Percentiles rank a stretch among this genome's conserved stretches.
These are phyloP conservation scores for Drosophila incognita DNA, from an alignment of 2,888 invertebrate species.

Conservation along the genomic window DNA sequence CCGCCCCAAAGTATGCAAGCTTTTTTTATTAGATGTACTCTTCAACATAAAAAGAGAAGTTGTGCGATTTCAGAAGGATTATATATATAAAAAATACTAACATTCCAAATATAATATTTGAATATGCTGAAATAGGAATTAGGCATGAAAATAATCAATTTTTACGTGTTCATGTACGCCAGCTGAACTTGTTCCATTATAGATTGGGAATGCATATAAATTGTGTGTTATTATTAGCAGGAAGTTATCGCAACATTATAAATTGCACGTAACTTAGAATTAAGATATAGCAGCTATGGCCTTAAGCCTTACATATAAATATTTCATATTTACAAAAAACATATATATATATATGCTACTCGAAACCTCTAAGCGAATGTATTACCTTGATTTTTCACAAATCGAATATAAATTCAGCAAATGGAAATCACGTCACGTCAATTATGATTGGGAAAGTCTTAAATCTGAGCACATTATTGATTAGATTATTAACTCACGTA, in stretches of 20 bases:
- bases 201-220: slow-evolving; percentile 3
- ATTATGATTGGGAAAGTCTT: slow-evolving; percentile 43
- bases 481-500: slow-evolving; percentile 41
- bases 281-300: background rate
- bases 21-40: background rate
- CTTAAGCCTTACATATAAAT: background rate
- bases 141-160: background rate
- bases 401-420: slow-evolving; percentile 31
- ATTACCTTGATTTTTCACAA: slow-evolving; percentile 20
- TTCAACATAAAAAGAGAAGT: background rate
- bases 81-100: background rate
- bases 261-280: background rate
- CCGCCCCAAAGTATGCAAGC: slow-evolving; percentile 32
- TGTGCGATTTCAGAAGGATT: background rate
- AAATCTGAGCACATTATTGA: slow-evolving; percentile 38
- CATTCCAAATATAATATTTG: background rate
- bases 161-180: background rate
- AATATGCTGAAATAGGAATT: background rate
- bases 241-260: background rate
- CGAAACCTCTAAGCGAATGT: slow-evolving; percentile 28
- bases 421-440: slow-evolving; percentile 43
- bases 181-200: background rate
- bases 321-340: background rate
- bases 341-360: background rate
- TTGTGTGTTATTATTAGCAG: background rate